Conservation (phyloP, 2,113 vertebrate genomes). For the Geococcyx californianus region DNA sequence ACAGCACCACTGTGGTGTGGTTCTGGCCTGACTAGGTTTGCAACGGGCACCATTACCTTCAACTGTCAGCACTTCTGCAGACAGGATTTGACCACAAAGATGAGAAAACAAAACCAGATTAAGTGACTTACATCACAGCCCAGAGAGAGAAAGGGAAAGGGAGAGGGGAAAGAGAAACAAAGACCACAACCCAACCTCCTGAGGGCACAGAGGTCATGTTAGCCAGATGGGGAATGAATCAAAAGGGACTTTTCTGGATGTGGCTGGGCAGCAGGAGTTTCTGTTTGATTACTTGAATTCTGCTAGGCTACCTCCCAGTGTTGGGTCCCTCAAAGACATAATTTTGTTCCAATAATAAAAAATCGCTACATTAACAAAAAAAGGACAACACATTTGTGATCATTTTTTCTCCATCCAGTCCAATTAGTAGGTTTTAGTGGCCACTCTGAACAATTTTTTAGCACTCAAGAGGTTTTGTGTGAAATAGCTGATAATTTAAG, state of each 20-base stretch:
- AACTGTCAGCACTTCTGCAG: not conserved
- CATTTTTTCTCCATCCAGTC: not conserved
- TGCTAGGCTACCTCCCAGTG: not conserved
- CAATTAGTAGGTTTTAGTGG: not conserved
- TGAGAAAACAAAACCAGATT: not conserved
- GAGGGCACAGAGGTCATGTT: not conserved
- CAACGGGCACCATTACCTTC: not conserved
- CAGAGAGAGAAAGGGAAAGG: not conserved
- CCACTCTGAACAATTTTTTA: not conserved
- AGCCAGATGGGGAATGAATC: not conserved
- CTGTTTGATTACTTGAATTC: not conserved
- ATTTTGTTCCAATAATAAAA: not conserved
- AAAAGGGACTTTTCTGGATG: not conserved
- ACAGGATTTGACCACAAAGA: not conserved
- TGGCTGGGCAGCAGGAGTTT: not conserved
- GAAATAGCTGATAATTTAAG: not conserved
- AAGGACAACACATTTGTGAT: not conserved
- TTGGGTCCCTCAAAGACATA: not conserved
- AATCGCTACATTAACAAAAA: not conserved
- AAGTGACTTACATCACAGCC: not conserved
- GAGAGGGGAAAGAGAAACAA: not conserved
- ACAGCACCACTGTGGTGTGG: not conserved
- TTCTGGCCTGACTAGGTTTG: not conserved
- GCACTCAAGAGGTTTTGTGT: not conserved
- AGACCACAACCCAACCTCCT: not conserved